Conservation (phyloP, 2,888 invertebrate species). For the Xestia c-nigrum region DNA sequence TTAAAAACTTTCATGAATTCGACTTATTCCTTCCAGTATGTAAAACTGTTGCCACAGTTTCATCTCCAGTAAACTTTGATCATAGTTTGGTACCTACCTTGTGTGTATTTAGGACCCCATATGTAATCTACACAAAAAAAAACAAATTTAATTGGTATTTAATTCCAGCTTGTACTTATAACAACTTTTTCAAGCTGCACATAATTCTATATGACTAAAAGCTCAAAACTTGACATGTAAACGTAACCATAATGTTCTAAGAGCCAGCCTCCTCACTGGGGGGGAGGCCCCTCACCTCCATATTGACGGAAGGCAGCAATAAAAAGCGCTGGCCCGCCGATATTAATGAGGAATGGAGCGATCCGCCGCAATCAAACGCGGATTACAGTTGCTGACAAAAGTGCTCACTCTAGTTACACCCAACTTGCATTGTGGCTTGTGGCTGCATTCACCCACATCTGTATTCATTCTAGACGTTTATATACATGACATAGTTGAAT, state of each 20-base stretch:
- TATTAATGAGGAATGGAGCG: constrained; percentile 72
- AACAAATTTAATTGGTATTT: constrained; percentile 1
- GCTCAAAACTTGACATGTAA: background rate
- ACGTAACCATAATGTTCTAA: constrained; percentile 7
- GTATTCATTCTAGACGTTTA: background rate
- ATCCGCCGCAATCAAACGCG: constrained; percentile 75
- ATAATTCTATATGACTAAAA: background rate
- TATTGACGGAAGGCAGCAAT: constrained; percentile 49
- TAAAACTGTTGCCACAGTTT: background rate
- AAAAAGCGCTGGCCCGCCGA: constrained; percentile 58
- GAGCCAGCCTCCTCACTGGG: constrained; percentile 11
- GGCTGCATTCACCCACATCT: constrained; percentile 24
- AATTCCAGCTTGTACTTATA: background rate
- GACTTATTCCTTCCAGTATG: background rate
- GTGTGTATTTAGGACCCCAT: background rate
- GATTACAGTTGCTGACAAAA: constrained; percentile 74
- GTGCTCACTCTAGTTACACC: constrained; percentile 43
- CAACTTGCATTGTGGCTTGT: constrained; percentile 57
- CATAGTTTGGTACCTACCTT: background rate
- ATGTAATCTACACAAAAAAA: background rate
- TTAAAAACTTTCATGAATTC: background rate
- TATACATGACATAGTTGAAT: background rate
- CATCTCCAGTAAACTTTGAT: background rate
- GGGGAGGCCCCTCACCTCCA: background rate
- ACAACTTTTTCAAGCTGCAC: background rate